A percentile compares a stretch with the other conserved stretches of the same genome.
Conservation (phyloP, 1,140 invertebrate species). For the Octopus bimaculoides region DNA sequence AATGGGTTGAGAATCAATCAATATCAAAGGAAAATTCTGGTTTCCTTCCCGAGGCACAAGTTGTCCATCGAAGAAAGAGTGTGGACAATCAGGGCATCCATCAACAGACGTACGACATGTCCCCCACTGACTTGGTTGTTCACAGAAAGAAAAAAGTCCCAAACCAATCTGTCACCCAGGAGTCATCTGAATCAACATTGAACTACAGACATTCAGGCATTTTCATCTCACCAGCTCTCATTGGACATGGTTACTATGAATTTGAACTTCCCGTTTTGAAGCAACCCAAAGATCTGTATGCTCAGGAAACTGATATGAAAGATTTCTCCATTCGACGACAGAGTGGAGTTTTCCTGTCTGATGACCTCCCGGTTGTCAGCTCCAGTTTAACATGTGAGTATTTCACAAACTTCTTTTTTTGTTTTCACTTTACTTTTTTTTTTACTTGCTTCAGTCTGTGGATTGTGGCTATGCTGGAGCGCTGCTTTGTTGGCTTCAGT, state of each 20-base stretch:
- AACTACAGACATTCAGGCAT: slow-evolving; percentile 6
- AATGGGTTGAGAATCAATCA: background rate
- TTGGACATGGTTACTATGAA: background rate
- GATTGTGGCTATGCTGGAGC: too few species aligned
- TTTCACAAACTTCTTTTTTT: background rate
- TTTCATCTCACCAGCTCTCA: background rate
- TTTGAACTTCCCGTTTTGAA: background rate
- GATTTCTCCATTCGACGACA: background rate
- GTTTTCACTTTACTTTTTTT: too few species aligned
- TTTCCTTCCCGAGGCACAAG: background rate
- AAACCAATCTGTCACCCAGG: background rate
- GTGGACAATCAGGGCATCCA: background rate
- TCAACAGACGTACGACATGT: background rate
- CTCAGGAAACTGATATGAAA: slow-evolving; percentile 4
- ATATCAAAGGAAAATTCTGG: background rate
- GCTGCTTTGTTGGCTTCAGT: too few species aligned
- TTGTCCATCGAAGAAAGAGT: background rate
- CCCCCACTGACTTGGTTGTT: background rate
- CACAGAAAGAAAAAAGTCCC: background rate
- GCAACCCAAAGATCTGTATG: slow-evolving; percentile 1
- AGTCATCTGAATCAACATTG: background rate
- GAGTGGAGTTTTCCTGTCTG: background rate
- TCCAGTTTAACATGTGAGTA: background rate
- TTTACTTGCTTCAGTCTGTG: too few species aligned
- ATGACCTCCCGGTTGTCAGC: background rate